Evolutionary conservation across 1,140 invertebrate species (phyloP), one percentile per base, ranked within the genome.

Genomic region (Lepidurus apus): DNA sequence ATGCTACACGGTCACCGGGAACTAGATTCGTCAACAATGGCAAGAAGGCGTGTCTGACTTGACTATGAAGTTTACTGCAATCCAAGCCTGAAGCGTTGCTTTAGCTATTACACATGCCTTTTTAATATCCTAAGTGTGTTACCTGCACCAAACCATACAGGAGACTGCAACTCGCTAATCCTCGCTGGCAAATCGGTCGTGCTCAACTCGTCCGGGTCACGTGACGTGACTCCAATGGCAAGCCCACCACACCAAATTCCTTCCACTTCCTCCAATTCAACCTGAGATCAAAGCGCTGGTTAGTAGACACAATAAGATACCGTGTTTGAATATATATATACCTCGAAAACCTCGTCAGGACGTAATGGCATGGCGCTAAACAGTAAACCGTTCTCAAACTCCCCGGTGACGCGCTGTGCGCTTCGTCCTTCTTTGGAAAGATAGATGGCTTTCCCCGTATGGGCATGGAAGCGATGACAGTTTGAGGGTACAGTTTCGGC

Each of bases 341-440:
- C 88, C 84, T 89, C 88, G 85, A 89, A 89, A 0, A 87, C 80
- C 81, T 89, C 87, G 77, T 89, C 87, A 65, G 83, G 81, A 79
- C 87, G 86, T 43, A 89, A 80, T 17, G 86, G 85, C 77, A 84
- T 84, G 11, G 86, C 85, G 78, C 86, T 87, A 82, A 88, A 88
- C 8, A 88, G 82, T 34, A 88, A 81, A 1, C 85, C 86, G 81
- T 88, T 83, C 76, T 88, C 89, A 75, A 89, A 91, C 80, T 92
- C 89, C 44, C 87, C 81, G 34, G n/a, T 45, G 21, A 45, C 79
- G 11, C 92, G 86, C 24, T 86, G 87, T 0, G 93, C 93, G 4
- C 90, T 85, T 26, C 78, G 78, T 26, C 43, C 26, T n/a, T 74
- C 73, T 42, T 74, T 43, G 43, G 73, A 42, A 17, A 79, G 42